Conservation (phyloP, 23 tunicate genomes). For the Oikopleura dioica region DNA sequence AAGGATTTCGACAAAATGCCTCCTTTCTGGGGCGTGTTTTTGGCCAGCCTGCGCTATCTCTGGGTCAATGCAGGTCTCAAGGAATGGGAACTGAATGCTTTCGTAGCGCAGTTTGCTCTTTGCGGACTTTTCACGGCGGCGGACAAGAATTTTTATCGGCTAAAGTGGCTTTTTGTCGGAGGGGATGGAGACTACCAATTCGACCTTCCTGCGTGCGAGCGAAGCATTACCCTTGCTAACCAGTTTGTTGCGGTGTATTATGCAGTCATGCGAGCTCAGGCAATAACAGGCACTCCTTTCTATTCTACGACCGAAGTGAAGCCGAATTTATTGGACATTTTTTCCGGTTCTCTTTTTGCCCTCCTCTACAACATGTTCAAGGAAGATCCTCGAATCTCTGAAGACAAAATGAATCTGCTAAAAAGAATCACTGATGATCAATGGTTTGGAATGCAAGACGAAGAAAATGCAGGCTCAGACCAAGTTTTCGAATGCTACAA, state of each 20-base stretch:
- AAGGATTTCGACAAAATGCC: not conserved
- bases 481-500: too few relatives aligned
- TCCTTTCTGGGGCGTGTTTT: not conserved
- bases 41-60: not conserved
- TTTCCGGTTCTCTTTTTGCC: not conserved
- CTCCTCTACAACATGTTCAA: not conserved
- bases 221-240: not conserved
- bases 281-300: not conserved
- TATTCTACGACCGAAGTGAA: too few relatives aligned
- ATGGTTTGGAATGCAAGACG: too few relatives aligned
- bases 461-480: too few relatives aligned
- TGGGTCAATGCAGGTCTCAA: not conserved
- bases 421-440: too few relatives aligned
- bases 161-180: not conserved
- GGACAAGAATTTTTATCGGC: not conserved
- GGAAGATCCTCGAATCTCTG: not conserved
- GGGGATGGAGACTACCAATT: not conserved
- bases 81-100: not conserved
- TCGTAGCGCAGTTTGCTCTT: not conserved
- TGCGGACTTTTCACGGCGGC: not conserved
- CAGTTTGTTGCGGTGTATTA: not conserved
- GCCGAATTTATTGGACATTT: too few relatives aligned
- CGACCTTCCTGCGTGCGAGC: not conserved
- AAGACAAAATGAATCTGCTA: too few relatives aligned
- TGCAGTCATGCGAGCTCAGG: not conserved